These are phyloP conservation scores for Gryllus longicercus DNA, from an alignment of 2,888 invertebrate genomes.

Conservation along the genomic window DNA sequence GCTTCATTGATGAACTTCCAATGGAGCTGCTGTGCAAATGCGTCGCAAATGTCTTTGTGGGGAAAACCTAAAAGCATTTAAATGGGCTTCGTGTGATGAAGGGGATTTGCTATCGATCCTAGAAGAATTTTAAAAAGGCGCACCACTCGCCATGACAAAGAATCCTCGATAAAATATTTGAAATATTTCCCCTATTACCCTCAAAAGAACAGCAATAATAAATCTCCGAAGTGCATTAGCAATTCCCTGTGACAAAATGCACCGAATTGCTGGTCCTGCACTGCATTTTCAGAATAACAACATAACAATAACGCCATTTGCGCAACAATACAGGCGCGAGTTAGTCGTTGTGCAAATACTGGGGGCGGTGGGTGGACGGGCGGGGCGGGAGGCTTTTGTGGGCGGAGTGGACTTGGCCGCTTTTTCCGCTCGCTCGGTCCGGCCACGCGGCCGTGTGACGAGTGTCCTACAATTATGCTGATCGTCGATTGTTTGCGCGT, in stretches of 20 bases:
- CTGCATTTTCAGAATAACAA: conserved; percentile 9
- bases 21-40: no score
- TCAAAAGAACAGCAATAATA: conserved; percentile 17
- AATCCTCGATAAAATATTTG: neutral
- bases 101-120: neutral
- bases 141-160: neutral
- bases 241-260: conserved; percentile 10
- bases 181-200: neutral
- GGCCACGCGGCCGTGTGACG: neutral
- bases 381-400: neutral
- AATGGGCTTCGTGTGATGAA: neutral
- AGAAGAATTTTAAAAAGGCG: neutral
- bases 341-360: neutral
- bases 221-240: neutral
- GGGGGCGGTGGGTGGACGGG: neutral
- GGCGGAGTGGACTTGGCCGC: neutral
- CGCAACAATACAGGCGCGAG: neutral
- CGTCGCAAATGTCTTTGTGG: no score
- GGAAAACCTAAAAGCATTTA: neutral
- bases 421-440: neutral
- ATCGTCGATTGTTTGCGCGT: conserved; percentile 17
- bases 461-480: neutral
- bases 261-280: neutral
- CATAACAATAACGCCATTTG: conserved; percentile 17
- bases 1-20: no score